Base-by-base conservation (phyloP, 2,113 vertebrate species). In the Romanogobio albipinnatus region DNA sequence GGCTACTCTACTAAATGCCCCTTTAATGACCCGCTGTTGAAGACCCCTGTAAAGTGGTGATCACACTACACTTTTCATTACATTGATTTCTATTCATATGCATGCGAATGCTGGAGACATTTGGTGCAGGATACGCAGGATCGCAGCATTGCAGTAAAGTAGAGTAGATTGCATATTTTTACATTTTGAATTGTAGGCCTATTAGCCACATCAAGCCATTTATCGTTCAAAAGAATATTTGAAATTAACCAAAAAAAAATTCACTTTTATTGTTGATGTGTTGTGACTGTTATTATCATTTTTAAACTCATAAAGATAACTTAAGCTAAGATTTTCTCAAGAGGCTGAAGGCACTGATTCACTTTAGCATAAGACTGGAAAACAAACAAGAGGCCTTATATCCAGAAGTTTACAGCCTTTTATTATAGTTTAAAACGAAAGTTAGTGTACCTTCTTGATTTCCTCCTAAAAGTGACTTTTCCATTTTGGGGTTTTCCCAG, bases 401-500 rank as follows among this genome's bases (percentile, higher is more conserved):
- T 39, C 53, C 53, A 56, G 2, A 56, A 9, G 15, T 10, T 70
- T 19, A 22, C 0, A 22, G 17, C 1, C 17, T 11, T 70, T 56
- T 7, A 53, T 53, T 39, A 36, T 66, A 1, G 3, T 4, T 66
- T 68, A 39, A 22, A 39, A 39, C 17, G 22, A 8, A 70, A 9
- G 19, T 39, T 19, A 36, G 8, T 68, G 29, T 68, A 39, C 53
- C 17, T 8, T 56, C 2, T 56, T 56, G 17, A 70, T 70, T 70
- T 70, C 4, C 66, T 70, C 36, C 17, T 17, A 70, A 9, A 70
- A 36, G 61, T 53, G 87, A 26, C 6, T 39, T 26, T 76, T 22
- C 59, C 29, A 59, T 77, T 56, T 22, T 24, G 36, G 49, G 76
- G 82, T 84, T 61, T 88, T 47, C 87, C 82, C 76, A 90, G 76